phyloP scores from a whole-genome alignment of 2,797 vertebrate species.

The Falco naumanni region DNA sequence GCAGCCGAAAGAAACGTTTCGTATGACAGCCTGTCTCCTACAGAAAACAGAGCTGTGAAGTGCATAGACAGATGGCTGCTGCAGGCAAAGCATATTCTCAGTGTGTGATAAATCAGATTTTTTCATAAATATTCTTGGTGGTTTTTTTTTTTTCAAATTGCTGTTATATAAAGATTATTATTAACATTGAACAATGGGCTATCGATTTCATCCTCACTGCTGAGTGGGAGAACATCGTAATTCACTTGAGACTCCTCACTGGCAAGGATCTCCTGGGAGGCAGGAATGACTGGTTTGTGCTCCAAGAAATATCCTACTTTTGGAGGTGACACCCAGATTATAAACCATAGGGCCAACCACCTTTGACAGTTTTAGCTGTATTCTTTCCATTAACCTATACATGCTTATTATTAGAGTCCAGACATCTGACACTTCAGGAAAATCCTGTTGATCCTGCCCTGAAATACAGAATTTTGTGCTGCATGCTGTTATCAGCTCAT shows the following conservation, averaged over 20 bases:
- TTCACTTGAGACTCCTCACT: not conserved
- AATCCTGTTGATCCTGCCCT: not conserved
- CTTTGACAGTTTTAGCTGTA: not conserved
- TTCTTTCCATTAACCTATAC: not conserved
- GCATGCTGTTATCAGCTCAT: not conserved
- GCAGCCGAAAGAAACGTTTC: conserved; percentile 53
- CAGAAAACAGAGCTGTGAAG: conserved; percentile 64
- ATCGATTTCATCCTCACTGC: conserved; percentile 2
- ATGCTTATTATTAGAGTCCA: not conserved
- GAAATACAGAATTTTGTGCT: not conserved
- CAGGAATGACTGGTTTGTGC: not conserved
- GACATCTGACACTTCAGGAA: not conserved
- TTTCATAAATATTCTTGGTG: conserved; percentile 45
- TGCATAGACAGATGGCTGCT: conserved; percentile 68
- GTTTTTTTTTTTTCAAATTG: not conserved
- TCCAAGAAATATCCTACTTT: not conserved
- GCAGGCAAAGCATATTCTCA: conserved; percentile 62
- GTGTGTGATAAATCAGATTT: conserved; percentile 36
- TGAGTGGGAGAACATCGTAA: conserved; percentile 6
- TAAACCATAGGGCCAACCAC: not conserved
- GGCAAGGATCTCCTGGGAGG: not conserved
- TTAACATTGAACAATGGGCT: conserved; percentile 41
- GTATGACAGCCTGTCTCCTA: conserved; percentile 53
- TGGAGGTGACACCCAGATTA: not conserved
- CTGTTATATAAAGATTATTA: conserved; percentile 48